Base-by-base conservation (phyloP, 2,797 vertebrate species). In the Chaetodon trifasciatus region DNA sequence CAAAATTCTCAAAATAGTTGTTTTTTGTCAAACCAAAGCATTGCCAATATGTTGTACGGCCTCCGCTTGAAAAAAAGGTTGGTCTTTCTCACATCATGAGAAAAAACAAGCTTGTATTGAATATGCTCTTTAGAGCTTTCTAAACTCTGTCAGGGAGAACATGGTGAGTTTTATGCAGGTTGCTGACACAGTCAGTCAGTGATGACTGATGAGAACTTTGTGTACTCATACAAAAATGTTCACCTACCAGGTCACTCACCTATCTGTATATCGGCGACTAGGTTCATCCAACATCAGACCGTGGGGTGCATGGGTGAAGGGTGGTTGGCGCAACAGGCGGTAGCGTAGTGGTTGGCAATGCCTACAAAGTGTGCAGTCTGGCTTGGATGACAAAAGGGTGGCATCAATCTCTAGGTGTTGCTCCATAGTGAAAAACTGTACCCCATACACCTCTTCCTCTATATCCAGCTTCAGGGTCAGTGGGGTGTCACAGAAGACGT, bases 361-460 rank as follows among this genome's bases (percentile, higher is more conserved):
- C 0, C 78, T 79, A 37, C 98, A 99, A 47, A 96, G 92, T 0
- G 73, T 79, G 78, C 95, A 97, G 85, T 97, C 92, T 0, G 96
- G 94, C 35, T 95, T 86, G 8, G 98, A 99, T n/a, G 96, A 96
- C 88, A 99, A 89, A 91, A 99, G 96, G 71, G 97, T 97, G 3
- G 98, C 97, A 1, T 99, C 98, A 0, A 99, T 99, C 86, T 99
- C 98, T 74, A 99, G 93, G 87, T 97, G 96, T 74, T 99, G 97
- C 42, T 99, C 98, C 93, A 98, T 96, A 0, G 98, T 99, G 93
- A 97, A 99, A 91, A 99, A 97, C 92, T 99, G 97, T 37, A 99
- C 96, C 10, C 97, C 98, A 0, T 96, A 97, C 2, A 99, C 96
- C 58, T 97, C 96, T 66, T 98, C 97, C 0, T 92, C 89, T 58